A percentile compares a stretch with the other conserved stretches of the same genome.
These are phyloP conservation scores for Hyla sarda DNA, from an alignment of 2,113 vertebrate genomes.

Conservation along the genomic window DNA sequence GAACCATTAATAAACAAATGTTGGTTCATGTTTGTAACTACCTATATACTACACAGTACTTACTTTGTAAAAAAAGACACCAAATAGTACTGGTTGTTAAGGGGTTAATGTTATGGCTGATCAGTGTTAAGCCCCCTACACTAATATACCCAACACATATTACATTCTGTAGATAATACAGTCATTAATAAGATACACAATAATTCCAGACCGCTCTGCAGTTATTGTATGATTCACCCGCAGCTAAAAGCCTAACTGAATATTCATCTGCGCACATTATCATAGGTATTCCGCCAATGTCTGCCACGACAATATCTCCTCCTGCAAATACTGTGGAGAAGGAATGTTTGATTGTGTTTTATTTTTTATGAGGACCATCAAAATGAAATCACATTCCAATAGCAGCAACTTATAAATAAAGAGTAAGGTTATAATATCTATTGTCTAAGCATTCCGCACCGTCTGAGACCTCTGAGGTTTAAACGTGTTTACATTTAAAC, in stretches of 20 bases:
- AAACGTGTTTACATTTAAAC: conserved; percentile 17
- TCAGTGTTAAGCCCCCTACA: neutral
- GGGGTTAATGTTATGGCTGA: neutral
- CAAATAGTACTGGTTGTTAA: too few species aligned
- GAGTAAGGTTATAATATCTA: neutral
- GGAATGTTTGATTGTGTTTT: neutral
- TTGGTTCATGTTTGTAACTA: too few species aligned
- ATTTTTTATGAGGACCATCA: conserved; percentile 15
- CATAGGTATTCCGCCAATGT: neutral
- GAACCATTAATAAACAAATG: too few species aligned
- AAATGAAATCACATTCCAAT: neutral
- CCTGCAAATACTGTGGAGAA: neutral
- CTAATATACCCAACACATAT: neutral
- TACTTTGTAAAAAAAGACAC: too few species aligned
- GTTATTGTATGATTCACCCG: neutral
- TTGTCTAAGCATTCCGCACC: neutral
- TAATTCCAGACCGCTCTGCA: neutral
- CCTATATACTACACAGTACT: too few species aligned
- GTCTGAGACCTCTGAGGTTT: neutral
- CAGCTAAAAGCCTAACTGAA: neutral
- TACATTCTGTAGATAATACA: neutral
- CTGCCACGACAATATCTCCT: neutral
- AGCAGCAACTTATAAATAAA: neutral
- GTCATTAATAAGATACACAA: neutral
- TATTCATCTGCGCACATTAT: neutral